Evolutionary conservation across 1,140 invertebrate species (phyloP).

Genomic region (Prorops nasuta): DNA sequence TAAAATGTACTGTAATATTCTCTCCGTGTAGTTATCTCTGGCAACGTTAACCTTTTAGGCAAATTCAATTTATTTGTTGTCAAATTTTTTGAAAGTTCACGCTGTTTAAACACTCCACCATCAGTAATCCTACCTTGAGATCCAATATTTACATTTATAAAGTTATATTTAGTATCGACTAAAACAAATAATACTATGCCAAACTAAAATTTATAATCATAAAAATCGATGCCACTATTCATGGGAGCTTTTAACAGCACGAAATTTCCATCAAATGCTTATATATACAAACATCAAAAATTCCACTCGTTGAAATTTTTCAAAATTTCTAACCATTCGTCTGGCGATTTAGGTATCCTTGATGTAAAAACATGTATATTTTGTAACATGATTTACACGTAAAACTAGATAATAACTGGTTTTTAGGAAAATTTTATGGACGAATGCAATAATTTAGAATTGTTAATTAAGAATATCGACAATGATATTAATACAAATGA

Average conservation of each 20-base stretch:
- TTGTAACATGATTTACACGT: too few species aligned
- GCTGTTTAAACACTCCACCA: background rate
- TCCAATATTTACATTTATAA: slow-evolving; percentile 5
- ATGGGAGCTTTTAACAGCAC: slow-evolving; percentile 7
- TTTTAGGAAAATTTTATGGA: background rate
- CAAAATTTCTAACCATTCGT: background rate
- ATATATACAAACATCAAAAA: slow-evolving; percentile 10
- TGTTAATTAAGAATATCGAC: background rate
- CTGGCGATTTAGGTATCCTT: background rate
- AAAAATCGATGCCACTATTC: slow-evolving; percentile 1
- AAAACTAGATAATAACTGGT: background rate
- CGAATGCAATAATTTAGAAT: too few species aligned
- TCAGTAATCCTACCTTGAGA: background rate
- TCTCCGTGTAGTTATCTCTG: slow-evolving; percentile 9
- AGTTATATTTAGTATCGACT: slow-evolving; percentile 13
- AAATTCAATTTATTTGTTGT: slow-evolving; percentile 9
- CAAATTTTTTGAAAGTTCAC: background rate
- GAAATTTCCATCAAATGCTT: slow-evolving; percentile 8
- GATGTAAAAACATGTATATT: background rate
- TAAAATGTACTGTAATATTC: too few species aligned
- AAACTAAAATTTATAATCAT: slow-evolving; percentile 14
- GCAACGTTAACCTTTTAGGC: slow-evolving; percentile 13
- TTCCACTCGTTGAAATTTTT: slow-evolving; percentile 10
- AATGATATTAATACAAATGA: background rate
- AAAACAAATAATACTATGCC: slow-evolving; percentile 11